A percentile compares a stretch with the other conserved stretches of the same genome.
Evolutionary conservation across 1,140 invertebrate genomes (phyloP).

Genomic region (Ptiloglossa arizonensis): DNA sequence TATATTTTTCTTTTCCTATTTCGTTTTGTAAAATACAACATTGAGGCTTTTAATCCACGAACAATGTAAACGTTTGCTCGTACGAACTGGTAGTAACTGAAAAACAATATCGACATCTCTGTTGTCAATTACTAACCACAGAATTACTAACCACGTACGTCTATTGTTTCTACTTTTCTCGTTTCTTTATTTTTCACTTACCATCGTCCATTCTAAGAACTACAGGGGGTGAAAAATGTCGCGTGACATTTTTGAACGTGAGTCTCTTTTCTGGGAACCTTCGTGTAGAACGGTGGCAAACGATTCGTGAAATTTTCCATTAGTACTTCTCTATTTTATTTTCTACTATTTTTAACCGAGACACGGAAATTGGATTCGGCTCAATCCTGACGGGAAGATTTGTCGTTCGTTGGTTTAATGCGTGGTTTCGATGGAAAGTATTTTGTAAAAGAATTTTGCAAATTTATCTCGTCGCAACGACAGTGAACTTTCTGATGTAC

Average conservation of each 20-base stretch:
- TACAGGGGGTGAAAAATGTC: slow-evolving; percentile 14
- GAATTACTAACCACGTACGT: too few relatives aligned
- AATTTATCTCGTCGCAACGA: too few relatives aligned
- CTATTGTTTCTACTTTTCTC: slow-evolving; percentile 22
- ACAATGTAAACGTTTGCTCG: too few relatives aligned
- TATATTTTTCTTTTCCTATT: too few relatives aligned
- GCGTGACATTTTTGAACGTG: slow-evolving; percentile 2
- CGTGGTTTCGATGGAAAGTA: too few relatives aligned
- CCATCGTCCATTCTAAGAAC: slow-evolving; percentile 6
- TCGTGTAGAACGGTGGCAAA: not conserved
- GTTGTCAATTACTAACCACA: too few relatives aligned
- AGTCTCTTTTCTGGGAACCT: not conserved
- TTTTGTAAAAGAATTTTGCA: too few relatives aligned
- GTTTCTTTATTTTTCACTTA: not conserved
- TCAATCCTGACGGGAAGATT: too few relatives aligned
- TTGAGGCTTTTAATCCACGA: not conserved
- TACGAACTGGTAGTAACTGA: too few relatives aligned
- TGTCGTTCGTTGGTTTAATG: not conserved
- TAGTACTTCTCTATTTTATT: not conserved
- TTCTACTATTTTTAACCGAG: not conserved
- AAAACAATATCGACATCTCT: slow-evolving; percentile 10
- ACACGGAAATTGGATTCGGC: not conserved
- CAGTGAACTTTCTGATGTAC: too few relatives aligned
- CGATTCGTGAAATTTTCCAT: slow-evolving; percentile 9
- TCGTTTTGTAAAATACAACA: not conserved